Conservation (phyloP, 2,113 vertebrate species). For the Xenus cinereus region DNA sequence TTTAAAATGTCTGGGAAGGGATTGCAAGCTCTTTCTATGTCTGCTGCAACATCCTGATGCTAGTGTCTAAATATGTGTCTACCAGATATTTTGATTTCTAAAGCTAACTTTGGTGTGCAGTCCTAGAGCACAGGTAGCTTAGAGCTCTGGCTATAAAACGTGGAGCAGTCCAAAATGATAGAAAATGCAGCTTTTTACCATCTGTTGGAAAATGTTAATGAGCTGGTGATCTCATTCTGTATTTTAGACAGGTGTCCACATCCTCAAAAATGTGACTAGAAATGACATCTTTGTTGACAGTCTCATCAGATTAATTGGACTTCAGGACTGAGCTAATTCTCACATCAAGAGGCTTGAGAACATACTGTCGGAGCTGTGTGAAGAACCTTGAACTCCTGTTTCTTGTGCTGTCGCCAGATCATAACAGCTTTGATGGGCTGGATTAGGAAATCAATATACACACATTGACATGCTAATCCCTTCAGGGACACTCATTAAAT, state of each 20-base stretch:
- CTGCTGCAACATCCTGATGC: background rate
- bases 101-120: background rate
- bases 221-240: slow-evolving; percentile 68
- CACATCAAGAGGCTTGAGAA: slow-evolving; percentile 58
- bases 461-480: slow-evolving; percentile 49
- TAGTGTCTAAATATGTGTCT: background rate
- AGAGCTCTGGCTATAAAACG: background rate
- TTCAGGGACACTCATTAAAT: slow-evolving; percentile 54
- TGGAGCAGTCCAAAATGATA: slow-evolving; percentile 26
- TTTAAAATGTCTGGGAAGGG: background rate
- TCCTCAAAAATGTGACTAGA: slow-evolving; percentile 49
- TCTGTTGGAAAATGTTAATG: slow-evolving; percentile 74
- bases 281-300: slow-evolving; percentile 69
- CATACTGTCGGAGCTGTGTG: slow-evolving; percentile 21
- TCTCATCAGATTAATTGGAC: slow-evolving; percentile 59
- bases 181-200: slow-evolving; percentile 61
- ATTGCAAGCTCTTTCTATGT: background rate
- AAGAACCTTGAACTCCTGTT: slow-evolving; percentile 61
- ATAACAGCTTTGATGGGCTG: background rate
- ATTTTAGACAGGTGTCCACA: slow-evolving; percentile 70
- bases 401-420: background rate
- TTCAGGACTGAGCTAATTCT: slow-evolving; percentile 49
- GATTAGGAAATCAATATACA: slow-evolving; percentile 59
- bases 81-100: background rate
- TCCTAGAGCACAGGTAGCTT: background rate